These are phyloP conservation scores for Araneus ventricosus DNA, from an alignment of 1,140 invertebrate species.

Conservation along the genomic window DNA sequence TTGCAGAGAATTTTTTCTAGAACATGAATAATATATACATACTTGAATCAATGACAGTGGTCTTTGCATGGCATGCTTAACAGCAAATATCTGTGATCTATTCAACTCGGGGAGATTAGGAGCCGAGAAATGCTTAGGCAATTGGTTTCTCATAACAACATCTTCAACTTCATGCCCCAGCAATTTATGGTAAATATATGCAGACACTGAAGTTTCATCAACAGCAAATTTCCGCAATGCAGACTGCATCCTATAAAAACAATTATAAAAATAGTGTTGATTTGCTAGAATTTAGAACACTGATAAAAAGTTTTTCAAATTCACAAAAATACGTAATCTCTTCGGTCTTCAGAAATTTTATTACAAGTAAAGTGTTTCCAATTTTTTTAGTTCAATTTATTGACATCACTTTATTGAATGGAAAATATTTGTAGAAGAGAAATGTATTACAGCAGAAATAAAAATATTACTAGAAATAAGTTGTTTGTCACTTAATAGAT, in stretches of 20 bases:
- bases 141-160: slow-evolving; percentile 91
- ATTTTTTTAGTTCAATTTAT: too few relatives aligned
- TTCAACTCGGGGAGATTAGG: slow-evolving; percentile 98
- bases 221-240: slow-evolving; percentile 97
- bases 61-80: slow-evolving; percentile 98
- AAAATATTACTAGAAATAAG: too few relatives aligned
- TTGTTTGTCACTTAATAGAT: too few relatives aligned
- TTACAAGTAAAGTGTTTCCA: too few relatives aligned
- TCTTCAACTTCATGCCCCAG: slow-evolving; percentile 99
- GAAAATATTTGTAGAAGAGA: too few relatives aligned
- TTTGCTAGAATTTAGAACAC: not conserved
- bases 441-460: too few relatives aligned
- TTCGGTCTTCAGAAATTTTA: too few relatives aligned
- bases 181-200: slow-evolving; percentile 98
- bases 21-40: slow-evolving; percentile 9
- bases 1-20: not conserved
- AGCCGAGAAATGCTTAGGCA: slow-evolving; percentile 98
- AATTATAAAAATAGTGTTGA: not conserved
- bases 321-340: too few relatives aligned
- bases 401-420: too few relatives aligned
- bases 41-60: slow-evolving; percentile 98
- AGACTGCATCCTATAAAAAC: slow-evolving; percentile 91
- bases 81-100: slow-evolving; percentile 93
- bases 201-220: slow-evolving; percentile 97
- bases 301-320: too few relatives aligned